Evolutionary conservation across 37 sponge, comb jelly and placozoan species (phyloP).

Genomic region (Haliclona indistincta): DNA sequence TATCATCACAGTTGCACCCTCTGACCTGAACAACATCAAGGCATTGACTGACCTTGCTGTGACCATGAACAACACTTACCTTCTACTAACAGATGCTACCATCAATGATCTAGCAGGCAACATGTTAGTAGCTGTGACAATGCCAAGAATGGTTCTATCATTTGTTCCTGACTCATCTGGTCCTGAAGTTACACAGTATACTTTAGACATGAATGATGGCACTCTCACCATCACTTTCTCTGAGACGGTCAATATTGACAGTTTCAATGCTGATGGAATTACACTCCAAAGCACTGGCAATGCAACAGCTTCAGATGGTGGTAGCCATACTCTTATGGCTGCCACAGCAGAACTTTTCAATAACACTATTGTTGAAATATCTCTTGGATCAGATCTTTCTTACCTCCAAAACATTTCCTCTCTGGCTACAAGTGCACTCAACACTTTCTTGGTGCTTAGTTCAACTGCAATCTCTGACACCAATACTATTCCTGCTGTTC

Average conservation of each 20-base stretch:
- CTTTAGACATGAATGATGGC: conserved; percentile 62
- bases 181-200: conserved; percentile 37
- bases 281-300: conserved; percentile 57
- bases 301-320: conserved; percentile 2
- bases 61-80: conserved; percentile 23
- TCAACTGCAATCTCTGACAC: conserved; percentile 52
- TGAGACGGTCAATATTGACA: conserved; percentile 56
- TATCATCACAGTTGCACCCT: conserved; percentile 32
- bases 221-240: conserved; percentile 60
- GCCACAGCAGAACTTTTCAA: conserved; percentile 2
- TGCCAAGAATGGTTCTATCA: conserved; percentile 31
- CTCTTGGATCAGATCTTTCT: conserved; percentile 45
- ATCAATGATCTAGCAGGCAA: conserved; percentile 71
- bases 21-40: conserved; percentile 82
- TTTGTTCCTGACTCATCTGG: conserved; percentile 41
- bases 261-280: conserved; percentile 50
- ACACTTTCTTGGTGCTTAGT: conserved; percentile 41
- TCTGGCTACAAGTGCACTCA: conserved; percentile 52
- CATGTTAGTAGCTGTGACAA: conserved; percentile 18
- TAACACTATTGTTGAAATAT: conserved; percentile 31
- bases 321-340: conserved; percentile 33
- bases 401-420: conserved; percentile 40
- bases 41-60: conserved; percentile 52
- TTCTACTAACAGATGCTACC: conserved; percentile 41
- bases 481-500: conserved; percentile 26